Percentiles rank a stretch among this genome's conserved stretches.
These are phyloP conservation scores for Pangasius sanitwongsei DNA, from an alignment of 2,797 vertebrate genomes.

Conservation along the genomic window DNA sequence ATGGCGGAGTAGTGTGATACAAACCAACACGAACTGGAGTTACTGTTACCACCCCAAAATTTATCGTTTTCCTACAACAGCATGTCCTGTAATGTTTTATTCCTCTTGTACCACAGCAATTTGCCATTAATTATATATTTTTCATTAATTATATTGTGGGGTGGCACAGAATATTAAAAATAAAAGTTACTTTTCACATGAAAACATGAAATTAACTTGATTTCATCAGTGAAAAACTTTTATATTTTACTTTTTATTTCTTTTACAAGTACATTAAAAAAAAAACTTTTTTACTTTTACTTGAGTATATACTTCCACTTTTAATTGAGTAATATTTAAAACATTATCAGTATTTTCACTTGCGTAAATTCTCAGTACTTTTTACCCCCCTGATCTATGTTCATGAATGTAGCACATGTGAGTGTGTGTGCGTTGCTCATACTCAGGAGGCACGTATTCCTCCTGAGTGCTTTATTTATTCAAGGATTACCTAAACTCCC, in stretches of 20 bases:
- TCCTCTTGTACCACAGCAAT: not conserved
- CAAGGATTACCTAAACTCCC: slow-evolving; percentile 78
- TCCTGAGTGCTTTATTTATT: slow-evolving; percentile 74
- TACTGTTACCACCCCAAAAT: not conserved
- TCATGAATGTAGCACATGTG: not conserved
- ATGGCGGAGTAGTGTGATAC: not conserved
- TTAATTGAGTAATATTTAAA: not conserved
- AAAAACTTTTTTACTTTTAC: not conserved
- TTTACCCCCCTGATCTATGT: not conserved
- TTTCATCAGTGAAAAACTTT: not conserved
- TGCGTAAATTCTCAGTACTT: not conserved
- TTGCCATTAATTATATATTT: not conserved
- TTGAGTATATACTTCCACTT: not conserved
- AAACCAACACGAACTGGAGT: not conserved
- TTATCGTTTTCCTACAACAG: not conserved
- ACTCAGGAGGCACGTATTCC: slow-evolving; percentile 7
- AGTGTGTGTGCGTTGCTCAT: slow-evolving; percentile 13
- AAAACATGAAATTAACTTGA: not conserved
- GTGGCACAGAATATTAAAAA: not conserved
- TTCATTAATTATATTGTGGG: not conserved
- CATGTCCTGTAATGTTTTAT: not conserved
- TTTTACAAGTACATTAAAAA: not conserved
- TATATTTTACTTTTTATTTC: not conserved
- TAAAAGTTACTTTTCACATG: not conserved
- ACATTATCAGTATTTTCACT: not conserved